These are phyloP conservation scores for Matsumurasca onukii DNA, from an alignment of 1,140 invertebrate species.

Conservation along the genomic window DNA sequence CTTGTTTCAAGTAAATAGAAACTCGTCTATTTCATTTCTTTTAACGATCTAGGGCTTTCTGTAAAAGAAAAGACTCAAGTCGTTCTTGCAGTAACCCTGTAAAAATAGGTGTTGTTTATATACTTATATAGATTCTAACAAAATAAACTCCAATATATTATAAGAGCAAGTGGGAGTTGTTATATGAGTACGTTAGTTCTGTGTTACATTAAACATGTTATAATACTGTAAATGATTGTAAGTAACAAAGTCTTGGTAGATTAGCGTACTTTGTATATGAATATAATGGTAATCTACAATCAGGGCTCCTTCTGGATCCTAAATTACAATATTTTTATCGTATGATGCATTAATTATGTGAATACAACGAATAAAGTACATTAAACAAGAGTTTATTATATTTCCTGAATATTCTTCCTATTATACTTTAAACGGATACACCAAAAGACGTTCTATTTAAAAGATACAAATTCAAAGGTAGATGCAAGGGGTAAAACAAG, in stretches of 20 bases:
- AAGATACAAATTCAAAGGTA: too few relatives aligned
- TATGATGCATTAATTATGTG: slow-evolving; percentile 26
- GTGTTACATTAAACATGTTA: slow-evolving; percentile 15
- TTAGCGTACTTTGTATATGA: slow-evolving; percentile 20
- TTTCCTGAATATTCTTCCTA: slow-evolving; percentile 1
- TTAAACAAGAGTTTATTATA: background rate
- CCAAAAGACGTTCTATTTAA: too few relatives aligned
- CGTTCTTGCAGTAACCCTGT: too few relatives aligned
- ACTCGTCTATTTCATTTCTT: too few relatives aligned
- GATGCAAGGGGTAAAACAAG: too few relatives aligned
- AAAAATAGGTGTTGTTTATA: slow-evolving; percentile 17
- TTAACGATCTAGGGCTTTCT: too few relatives aligned
- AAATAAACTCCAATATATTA: slow-evolving; percentile 19
- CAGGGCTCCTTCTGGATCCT: slow-evolving; percentile 9
- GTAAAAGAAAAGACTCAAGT: too few relatives aligned
- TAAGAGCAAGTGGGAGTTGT: slow-evolving; percentile 19
- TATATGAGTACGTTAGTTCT: background rate
- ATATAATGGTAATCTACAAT: slow-evolving; percentile 18
- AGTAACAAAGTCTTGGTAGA: slow-evolving; percentile 20
- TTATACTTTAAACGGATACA: too few relatives aligned
- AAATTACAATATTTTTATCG: slow-evolving; percentile 25
- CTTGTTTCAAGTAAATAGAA: too few relatives aligned
- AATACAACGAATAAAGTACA: slow-evolving; percentile 24
- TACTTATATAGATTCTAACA: slow-evolving; percentile 27
- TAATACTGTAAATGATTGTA: slow-evolving; percentile 22